Percentiles rank a stretch among this genome's conserved stretches.
Conservation (phyloP, 2,888 invertebrate genomes). For the Ennomos quercinarius region DNA sequence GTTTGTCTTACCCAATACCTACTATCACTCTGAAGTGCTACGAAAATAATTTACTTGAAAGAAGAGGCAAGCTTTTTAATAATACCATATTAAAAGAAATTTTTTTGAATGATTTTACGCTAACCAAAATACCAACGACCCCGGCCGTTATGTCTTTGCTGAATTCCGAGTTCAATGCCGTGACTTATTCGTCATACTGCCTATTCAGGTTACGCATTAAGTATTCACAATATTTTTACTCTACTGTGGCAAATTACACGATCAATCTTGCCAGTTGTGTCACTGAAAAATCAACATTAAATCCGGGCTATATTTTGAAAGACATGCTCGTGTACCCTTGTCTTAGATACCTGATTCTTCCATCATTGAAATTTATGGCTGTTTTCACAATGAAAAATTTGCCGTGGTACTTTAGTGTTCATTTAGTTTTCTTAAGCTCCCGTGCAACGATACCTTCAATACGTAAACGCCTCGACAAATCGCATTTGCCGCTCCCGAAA, state of each 20-base stretch:
- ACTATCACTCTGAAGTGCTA: too few species aligned
- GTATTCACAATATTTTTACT: conserved; percentile 11
- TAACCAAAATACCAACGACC: too few species aligned
- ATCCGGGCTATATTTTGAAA: conserved; percentile 17
- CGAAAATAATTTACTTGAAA: too few species aligned
- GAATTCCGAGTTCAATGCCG: not conserved
- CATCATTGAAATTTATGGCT: conserved; percentile 5
- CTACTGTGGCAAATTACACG: conserved; percentile 24
- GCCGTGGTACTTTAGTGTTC: too few species aligned
- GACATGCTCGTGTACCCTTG: conserved; percentile 15
- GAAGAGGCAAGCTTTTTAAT: too few species aligned
- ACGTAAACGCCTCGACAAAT: conserved; percentile 10
- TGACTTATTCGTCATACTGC: conserved; percentile 3
- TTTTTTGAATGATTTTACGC: too few species aligned
- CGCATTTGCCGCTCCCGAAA: conserved; percentile 2
- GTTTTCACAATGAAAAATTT: too few species aligned
- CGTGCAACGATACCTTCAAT: conserved; percentile 12
- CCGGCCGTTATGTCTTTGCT: not conserved
- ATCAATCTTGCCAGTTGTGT: conserved; percentile 23
- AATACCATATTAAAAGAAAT: too few species aligned
- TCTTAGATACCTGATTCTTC: conserved; percentile 5
- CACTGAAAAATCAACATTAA: conserved; percentile 15
- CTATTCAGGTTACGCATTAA: conserved; percentile 10
- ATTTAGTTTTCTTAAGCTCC: not conserved
- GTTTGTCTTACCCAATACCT: too few species aligned